A percentile compares a stretch with the other conserved stretches of the same genome.
These are phyloP conservation scores for Chrysaora quinquecirrha DNA, from an alignment of 30 jellyfish, hydroid and myxozoan genomes.

Conservation along the genomic window DNA sequence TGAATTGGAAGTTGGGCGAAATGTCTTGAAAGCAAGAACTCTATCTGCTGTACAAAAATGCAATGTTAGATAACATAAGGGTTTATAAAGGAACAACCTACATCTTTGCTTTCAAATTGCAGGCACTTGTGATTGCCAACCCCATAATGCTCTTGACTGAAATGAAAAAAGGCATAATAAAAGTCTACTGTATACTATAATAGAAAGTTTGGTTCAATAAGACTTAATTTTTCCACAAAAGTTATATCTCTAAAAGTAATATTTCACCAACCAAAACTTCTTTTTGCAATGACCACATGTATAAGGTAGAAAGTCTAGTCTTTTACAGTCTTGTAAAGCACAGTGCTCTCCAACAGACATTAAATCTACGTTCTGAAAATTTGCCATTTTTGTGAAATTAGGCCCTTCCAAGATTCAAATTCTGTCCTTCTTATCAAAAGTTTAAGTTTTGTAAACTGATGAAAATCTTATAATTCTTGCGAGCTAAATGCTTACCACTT, in stretches of 20 bases:
- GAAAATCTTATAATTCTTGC: too few species aligned
- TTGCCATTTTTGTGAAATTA: constrained; percentile 32
- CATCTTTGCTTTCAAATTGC: constrained; percentile 42
- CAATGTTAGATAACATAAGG: too few species aligned
- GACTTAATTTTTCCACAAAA: neutral
- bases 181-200: neutral
- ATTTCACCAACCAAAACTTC: constrained; percentile 46
- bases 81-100: constrained; percentile 23
- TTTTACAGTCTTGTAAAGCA: constrained; percentile 30
- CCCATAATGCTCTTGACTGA: constrained; percentile 33
- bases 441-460: neutral
- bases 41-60: too few species aligned
- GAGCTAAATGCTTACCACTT: too few species aligned
- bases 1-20: too few species aligned
- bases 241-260: neutral
- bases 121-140: constrained; percentile 41
- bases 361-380: constrained; percentile 42
- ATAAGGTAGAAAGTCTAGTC: constrained; percentile 63
- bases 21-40: too few species aligned
- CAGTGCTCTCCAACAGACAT: constrained; percentile 74
- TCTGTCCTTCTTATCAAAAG: neutral
- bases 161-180: neutral
- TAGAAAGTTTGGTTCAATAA: neutral
- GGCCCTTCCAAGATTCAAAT: too few species aligned
- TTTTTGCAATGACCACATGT: constrained; percentile 39